A percentile compares a stretch with the other conserved stretches of the same genome.
These are phyloP conservation scores for Mactromeris polynyma DNA, from an alignment of 2,888 invertebrate genomes.

Conservation along the genomic window DNA sequence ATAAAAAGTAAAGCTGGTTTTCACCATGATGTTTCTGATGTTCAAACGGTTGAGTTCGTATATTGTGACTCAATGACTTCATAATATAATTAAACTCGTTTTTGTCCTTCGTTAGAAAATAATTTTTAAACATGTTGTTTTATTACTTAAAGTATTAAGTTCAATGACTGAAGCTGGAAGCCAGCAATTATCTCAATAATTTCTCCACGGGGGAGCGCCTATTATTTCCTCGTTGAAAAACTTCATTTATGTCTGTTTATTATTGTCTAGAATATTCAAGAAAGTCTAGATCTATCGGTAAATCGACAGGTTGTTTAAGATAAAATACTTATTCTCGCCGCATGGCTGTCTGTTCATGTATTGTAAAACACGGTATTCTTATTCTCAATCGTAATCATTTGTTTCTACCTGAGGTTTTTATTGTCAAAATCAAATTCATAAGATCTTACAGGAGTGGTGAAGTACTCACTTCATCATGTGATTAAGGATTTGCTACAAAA, in stretches of 20 bases:
- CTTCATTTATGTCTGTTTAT: neutral
- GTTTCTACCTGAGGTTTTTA: neutral
- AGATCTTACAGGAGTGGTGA: neutral
- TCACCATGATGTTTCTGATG: too few relatives aligned
- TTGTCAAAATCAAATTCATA: conserved; percentile 4
- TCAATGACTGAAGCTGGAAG: neutral
- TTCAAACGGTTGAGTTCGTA: neutral
- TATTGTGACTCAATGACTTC: neutral
- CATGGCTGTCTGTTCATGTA: neutral
- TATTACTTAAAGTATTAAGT: neutral
- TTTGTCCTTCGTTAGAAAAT: neutral
- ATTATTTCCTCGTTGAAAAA: neutral
- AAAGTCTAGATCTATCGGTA: neutral
- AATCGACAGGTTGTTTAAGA: conserved; percentile 3
- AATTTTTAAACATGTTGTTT: neutral
- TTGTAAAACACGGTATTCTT: neutral
- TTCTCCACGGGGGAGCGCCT: neutral
- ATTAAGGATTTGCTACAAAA: neutral
- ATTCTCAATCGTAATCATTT: neutral
- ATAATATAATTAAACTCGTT: neutral
- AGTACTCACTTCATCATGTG: neutral
- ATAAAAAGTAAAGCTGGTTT: too few relatives aligned
- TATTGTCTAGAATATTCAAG: neutral
- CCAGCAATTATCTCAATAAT: neutral
- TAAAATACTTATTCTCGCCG: neutral